Percentiles rank a stretch among this genome's conserved stretches.
phyloP scores from a whole-genome alignment of 2,113 vertebrate genomes.

The Campylorhamphus procurvoides region DNA sequence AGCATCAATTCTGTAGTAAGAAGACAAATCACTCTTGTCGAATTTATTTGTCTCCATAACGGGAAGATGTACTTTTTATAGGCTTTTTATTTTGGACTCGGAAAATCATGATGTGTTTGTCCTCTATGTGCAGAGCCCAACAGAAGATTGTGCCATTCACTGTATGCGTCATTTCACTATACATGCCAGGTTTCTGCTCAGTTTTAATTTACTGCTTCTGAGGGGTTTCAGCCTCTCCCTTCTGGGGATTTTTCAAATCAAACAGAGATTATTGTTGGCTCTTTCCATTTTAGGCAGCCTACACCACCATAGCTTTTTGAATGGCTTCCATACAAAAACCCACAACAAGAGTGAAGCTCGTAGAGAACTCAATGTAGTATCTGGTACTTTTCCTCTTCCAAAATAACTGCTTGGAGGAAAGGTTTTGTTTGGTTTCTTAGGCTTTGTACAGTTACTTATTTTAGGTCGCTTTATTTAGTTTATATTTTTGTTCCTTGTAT shows the following conservation, averaged over 20 bases:
- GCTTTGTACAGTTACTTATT: conserved; percentile 49
- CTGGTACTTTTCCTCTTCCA: conserved; percentile 35
- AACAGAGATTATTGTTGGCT: neutral
- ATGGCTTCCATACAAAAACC: neutral
- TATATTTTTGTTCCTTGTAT: conserved; percentile 19
- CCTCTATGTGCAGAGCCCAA: neutral
- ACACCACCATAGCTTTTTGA: neutral
- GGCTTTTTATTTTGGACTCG: conserved; percentile 28
- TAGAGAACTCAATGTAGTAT: neutral
- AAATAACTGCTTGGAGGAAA: conserved; percentile 7
- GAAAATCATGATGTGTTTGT: conserved; percentile 36
- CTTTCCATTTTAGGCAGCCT: conserved; percentile 36
- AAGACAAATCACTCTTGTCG: conserved; percentile 16
- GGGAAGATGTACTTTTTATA: conserved; percentile 55
- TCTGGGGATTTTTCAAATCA: neutral
- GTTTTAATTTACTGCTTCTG: conserved; percentile 48
- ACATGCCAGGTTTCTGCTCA: conserved; percentile 30
- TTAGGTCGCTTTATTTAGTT: conserved; percentile 32
- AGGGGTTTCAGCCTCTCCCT: conserved; percentile 18
- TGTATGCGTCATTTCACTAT: neutral
- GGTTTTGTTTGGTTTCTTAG: conserved; percentile 57
- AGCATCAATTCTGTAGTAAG: neutral
- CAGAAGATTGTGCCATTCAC: conserved; percentile 26
- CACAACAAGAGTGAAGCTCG: neutral
- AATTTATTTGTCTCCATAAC: conserved; percentile 34